Conservation (phyloP, 2,113 vertebrate genomes). For the Perca schrenkii region DNA sequence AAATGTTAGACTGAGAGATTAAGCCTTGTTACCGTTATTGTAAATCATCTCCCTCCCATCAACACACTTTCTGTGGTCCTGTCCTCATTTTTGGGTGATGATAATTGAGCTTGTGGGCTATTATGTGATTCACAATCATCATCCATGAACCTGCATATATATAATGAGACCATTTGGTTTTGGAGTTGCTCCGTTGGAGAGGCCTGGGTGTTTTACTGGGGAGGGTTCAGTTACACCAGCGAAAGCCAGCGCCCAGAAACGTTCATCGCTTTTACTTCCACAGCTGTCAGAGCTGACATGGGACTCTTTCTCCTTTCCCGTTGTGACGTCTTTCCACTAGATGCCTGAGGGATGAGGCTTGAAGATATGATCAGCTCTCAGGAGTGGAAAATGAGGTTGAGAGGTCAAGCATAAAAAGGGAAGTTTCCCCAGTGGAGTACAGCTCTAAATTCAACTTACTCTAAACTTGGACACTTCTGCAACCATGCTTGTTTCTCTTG, state of each 20-base stretch:
- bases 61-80: not conserved
- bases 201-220: conserved; percentile 33
- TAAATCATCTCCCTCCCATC: not conserved
- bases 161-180: conserved; percentile 30
- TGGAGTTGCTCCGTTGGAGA: conserved; percentile 2
- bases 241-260: conserved; percentile 21
- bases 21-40: not conserved
- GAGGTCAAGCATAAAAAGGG: conserved; percentile 78
- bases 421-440: conserved; percentile 74
- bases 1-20: not conserved
- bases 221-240: conserved; percentile 1
- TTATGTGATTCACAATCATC: conserved; percentile 16
- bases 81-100: conserved; percentile 17
- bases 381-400: conserved; percentile 84
- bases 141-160: conserved; percentile 32
- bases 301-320: conserved; percentile 17
- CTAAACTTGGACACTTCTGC: conserved; percentile 78
- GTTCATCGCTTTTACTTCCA: conserved; percentile 22
- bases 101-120: not conserved
- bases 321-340: conserved; percentile 46
- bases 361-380: conserved; percentile 74
- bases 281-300: conserved; percentile 25
- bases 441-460: conserved; percentile 76
- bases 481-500: conserved; percentile 82
- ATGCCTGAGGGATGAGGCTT: conserved; percentile 63